Conservation (phyloP, 2,888 invertebrate genomes). For the Anoncus sp. region DNA sequence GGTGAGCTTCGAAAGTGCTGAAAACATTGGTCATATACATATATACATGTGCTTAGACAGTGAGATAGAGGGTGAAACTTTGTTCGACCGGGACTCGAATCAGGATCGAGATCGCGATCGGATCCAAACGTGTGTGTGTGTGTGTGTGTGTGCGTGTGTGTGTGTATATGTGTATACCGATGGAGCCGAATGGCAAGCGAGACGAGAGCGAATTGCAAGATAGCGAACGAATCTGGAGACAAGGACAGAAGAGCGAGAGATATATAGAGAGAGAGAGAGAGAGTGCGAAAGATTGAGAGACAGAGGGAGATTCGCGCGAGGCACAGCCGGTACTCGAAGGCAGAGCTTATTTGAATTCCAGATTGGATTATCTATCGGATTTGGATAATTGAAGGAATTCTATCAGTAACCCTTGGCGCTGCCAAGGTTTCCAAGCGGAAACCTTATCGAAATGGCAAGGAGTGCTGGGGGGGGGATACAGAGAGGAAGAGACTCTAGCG, state of each 20-base stretch:
- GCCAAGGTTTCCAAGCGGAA: constrained; percentile 58
- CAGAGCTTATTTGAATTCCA: constrained; percentile 79
- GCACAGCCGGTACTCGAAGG: constrained; percentile 54
- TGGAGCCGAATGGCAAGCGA: constrained; percentile 60
- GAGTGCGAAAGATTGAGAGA: constrained; percentile 25
- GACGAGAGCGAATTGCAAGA: constrained; percentile 33
- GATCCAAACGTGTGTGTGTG: constrained; percentile 57
- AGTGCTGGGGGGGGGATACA: constrained; percentile 12
- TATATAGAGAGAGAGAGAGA: constrained; percentile 20
- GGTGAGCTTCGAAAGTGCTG: constrained; percentile 11
- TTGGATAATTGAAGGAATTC: constrained; percentile 78
- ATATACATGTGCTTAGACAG: constrained; percentile 9
- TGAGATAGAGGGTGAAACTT: constrained; percentile 47
- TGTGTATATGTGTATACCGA: constrained; percentile 66
- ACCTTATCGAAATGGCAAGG: constrained; percentile 49
- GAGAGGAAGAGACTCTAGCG: constrained; percentile 36
- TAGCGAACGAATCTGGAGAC: constrained; percentile 28
- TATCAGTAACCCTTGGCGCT: constrained; percentile 73
- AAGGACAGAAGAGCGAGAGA: constrained; percentile 7
- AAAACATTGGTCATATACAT: neutral
- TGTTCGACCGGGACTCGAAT: constrained; percentile 54
- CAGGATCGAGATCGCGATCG: constrained; percentile 57
- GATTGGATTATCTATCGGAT: constrained; percentile 80
- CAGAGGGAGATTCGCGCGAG: constrained; percentile 39
- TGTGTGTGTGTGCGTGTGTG: too few species aligned